phyloP scores from a whole-genome alignment of 2,113 vertebrate genomes.

The Clupea harengus region DNA sequence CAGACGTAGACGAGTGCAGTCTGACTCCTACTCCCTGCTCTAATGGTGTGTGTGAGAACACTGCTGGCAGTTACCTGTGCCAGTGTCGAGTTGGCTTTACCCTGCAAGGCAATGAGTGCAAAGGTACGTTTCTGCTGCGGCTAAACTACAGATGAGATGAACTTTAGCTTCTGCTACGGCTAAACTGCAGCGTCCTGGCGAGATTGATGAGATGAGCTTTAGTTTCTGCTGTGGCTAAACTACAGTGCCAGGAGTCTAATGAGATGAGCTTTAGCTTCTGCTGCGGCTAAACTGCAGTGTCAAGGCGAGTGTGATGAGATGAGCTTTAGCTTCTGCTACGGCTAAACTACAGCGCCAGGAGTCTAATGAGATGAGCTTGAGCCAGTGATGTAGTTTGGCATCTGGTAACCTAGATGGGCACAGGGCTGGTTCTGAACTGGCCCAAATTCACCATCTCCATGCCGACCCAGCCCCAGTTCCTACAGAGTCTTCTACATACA shows the following conservation, averaged over 20 bases:
- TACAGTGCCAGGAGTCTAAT: too few species aligned
- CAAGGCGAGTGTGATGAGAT: too few species aligned
- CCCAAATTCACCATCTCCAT: not conserved
- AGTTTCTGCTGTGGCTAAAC: too few species aligned
- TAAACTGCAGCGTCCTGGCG: too few species aligned
- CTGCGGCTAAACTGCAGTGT: too few species aligned
- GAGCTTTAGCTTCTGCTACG: too few species aligned
- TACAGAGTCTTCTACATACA: not conserved
- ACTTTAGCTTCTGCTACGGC: too few species aligned
- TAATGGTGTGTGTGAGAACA: conserved; percentile 73
- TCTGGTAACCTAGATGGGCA: too few species aligned
- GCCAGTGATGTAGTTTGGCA: too few species aligned
- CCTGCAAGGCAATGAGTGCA: conserved; percentile 42
- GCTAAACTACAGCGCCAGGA: not conserved
- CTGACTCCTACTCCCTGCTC: conserved; percentile 64
- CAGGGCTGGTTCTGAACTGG: not conserved
- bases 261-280: too few species aligned
- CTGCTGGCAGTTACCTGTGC: conserved; percentile 71
- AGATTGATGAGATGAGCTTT: too few species aligned
- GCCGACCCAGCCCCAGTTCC: not conserved
- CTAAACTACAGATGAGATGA: too few species aligned
- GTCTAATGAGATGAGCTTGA: not conserved
- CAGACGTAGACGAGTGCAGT: conserved; percentile 75
- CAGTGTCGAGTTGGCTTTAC: conserved; percentile 63
- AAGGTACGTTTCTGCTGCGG: conserved; percentile 29